A percentile compares a stretch with the other conserved stretches of the same genome.
Conservation (phyloP, 1,140 invertebrate species). For the Euborellia annulipes region DNA sequence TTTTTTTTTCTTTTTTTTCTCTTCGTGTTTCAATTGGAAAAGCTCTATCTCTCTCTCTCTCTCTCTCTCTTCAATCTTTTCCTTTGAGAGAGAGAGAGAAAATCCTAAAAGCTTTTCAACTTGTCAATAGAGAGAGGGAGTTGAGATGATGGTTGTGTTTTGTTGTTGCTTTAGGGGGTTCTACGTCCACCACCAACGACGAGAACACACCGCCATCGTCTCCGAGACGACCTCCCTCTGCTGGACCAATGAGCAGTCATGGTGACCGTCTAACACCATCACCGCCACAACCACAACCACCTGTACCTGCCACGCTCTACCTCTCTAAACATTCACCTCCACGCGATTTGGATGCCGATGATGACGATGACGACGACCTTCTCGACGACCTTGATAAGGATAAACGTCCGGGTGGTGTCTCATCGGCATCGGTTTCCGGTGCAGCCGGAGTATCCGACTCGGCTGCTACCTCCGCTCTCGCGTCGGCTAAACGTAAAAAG, state of each 20-base stretch:
- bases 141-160: too few relatives aligned
- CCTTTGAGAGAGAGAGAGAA: too few relatives aligned
- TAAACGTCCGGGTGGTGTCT: constrained; percentile 25
- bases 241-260: constrained; percentile 25
- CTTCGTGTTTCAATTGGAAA: too few relatives aligned
- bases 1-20: too few relatives aligned
- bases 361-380: constrained; percentile 34
- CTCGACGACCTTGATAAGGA: constrained; percentile 21
- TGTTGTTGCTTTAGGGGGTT: constrained; percentile 43
- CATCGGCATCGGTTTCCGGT: constrained; percentile 34
- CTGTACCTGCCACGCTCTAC: constrained; percentile 29
- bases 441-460: constrained; percentile 29
- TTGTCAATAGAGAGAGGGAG: too few relatives aligned
- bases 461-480: constrained; percentile 17
- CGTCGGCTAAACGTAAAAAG: constrained; percentile 72
- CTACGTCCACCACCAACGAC: constrained; percentile 37
- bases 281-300: constrained; percentile 21
- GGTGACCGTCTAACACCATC: constrained; percentile 22
- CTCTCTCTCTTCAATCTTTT: too few relatives aligned
- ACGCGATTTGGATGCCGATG: constrained; percentile 45
- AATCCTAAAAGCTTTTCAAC: too few relatives aligned
- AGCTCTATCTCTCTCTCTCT: too few relatives aligned
- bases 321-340: constrained; percentile 14
- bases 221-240: constrained; percentile 30
- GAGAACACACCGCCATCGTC: constrained; percentile 41